Evolutionary conservation across 1,140 invertebrate genomes (phyloP).

Genomic region (Acromyrmex echinatior): DNA sequence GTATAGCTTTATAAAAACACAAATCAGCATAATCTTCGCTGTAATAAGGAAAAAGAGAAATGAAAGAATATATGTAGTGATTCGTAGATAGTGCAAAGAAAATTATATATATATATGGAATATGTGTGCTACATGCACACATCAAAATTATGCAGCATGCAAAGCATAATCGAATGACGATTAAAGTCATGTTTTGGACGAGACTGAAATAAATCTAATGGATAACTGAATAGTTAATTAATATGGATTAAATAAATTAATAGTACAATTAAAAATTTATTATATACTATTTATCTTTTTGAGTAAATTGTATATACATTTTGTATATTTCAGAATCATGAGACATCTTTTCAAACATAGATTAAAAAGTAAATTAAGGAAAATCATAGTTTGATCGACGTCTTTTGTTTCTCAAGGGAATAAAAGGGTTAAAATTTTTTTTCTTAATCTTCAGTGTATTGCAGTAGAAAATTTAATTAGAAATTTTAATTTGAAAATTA

Average conservation of each 20-base stretch:
- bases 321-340: slow-evolving; percentile 2
- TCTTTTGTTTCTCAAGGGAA: background rate
- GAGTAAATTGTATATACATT: slow-evolving; percentile 21
- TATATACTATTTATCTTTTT: slow-evolving; percentile 10
- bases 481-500: background rate
- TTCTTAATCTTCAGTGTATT: background rate
- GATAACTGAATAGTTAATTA: slow-evolving; percentile 4
- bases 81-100: slow-evolving; percentile 42
- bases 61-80: slow-evolving; percentile 46
- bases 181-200: slow-evolving; percentile 45
- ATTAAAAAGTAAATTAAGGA: background rate
- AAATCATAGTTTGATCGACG: background rate
- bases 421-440: background rate
- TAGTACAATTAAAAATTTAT: slow-evolving; percentile 23
- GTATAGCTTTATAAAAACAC: slow-evolving; percentile 42
- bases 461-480: background rate
- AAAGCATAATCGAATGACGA: slow-evolving; percentile 31
- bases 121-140: slow-evolving; percentile 16
- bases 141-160: slow-evolving; percentile 26
- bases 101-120: slow-evolving; percentile 39
- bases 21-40: slow-evolving; percentile 50
- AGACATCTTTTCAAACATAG: background rate
- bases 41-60: slow-evolving; percentile 39
- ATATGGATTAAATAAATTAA: slow-evolving; percentile 26
- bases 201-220: slow-evolving; percentile 20